phyloP scores from a whole-genome alignment of 1,140 invertebrate species.

The Cotesia vestalis region DNA sequence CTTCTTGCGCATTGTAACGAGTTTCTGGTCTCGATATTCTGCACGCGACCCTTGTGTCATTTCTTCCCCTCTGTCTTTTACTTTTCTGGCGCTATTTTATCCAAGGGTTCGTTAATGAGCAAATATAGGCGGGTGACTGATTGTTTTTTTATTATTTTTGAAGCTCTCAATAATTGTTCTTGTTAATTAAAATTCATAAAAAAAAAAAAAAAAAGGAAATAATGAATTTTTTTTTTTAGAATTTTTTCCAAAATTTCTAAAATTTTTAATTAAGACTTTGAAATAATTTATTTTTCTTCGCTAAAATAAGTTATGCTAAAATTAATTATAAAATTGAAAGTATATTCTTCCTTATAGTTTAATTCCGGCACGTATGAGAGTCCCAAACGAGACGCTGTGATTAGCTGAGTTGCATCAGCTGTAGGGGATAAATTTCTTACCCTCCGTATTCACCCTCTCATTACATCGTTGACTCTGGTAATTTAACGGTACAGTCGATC shows the following conservation, averaged over 20 bases:
- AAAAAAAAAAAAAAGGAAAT: no score
- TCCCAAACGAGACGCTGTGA: constrained; percentile 60
- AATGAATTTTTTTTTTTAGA: no score
- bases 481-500: constrained; percentile 62
- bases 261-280: no score
- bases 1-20: constrained; percentile 44
- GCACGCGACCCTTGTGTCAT: constrained; percentile 30
- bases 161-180: constrained; percentile 16
- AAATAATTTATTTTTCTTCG: no score
- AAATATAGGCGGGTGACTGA: constrained; percentile 49
- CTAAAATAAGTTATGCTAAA: no score
- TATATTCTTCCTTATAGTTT: neutral
- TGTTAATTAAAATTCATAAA: no score
- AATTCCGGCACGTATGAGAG: constrained; percentile 51
- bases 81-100: constrained; percentile 43
- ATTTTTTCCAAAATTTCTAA: no score
- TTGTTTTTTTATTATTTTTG: constrained; percentile 45
- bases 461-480: constrained; percentile 53
- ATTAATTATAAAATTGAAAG: no score
- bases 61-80: constrained; percentile 42
- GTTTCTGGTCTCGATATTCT: constrained; percentile 16
- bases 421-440: constrained; percentile 50
- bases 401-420: constrained; percentile 50
- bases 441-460: constrained; percentile 57
- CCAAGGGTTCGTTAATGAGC: constrained; percentile 57